Conservation (phyloP, 2,888 invertebrate species). For the Ormia ochracea region DNA sequence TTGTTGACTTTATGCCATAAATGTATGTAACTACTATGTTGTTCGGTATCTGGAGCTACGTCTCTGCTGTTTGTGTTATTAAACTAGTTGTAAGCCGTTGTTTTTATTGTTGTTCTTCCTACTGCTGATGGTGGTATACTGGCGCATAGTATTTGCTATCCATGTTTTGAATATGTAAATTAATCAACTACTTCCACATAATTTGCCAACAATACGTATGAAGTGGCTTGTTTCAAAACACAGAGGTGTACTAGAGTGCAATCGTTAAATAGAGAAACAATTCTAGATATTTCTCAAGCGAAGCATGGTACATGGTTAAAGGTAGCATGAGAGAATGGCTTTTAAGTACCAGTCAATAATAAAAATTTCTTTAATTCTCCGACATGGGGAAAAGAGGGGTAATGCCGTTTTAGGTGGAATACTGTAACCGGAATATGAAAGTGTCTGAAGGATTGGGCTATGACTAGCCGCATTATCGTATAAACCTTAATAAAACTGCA, state of each 20-base stretch:
- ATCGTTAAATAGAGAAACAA: not conserved
- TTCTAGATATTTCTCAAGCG: too few relatives aligned
- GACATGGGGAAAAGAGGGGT: too few relatives aligned
- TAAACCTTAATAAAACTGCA: too few relatives aligned
- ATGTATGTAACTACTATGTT: constrained; percentile 9
- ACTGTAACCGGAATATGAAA: too few relatives aligned
- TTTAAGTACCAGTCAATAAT: too few relatives aligned
- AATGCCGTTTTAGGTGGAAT: too few relatives aligned
- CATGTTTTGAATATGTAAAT: constrained; percentile 58
- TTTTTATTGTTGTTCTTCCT: not conserved
- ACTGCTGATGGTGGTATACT: constrained; percentile 17
- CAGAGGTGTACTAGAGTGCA: constrained; percentile 16
- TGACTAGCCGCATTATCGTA: too few relatives aligned
- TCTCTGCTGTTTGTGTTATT: constrained; percentile 13
- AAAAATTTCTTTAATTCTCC: too few relatives aligned
- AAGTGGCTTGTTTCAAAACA: constrained; percentile 11
- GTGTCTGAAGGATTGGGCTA: too few relatives aligned
- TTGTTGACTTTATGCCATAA: constrained; percentile 17
- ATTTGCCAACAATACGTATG: constrained; percentile 52
- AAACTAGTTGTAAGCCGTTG: constrained; percentile 7
- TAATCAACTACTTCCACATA: constrained; percentile 60
- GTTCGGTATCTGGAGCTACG: constrained; percentile 6
- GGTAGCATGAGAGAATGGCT: too few relatives aligned
- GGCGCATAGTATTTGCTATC: constrained; percentile 42
- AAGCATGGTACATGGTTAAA: too few relatives aligned